Conservation (phyloP, 2,113 vertebrate genomes). For the Centropus bengalensis region DNA sequence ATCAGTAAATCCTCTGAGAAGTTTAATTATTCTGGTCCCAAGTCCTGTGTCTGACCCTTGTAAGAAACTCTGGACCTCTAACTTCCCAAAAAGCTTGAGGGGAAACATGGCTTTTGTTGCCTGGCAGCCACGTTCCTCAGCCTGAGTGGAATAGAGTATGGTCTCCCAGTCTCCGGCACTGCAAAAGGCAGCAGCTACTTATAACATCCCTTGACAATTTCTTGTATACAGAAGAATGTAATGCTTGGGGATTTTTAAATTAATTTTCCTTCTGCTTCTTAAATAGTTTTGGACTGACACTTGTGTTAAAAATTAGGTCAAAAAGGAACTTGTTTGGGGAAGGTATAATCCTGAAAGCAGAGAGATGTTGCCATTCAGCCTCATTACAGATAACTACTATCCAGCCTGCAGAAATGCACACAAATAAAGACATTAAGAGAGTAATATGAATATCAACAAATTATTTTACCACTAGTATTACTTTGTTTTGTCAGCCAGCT, state of each 20-base stretch:
- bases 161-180: neutral
- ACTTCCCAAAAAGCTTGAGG: neutral
- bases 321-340: neutral
- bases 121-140: neutral
- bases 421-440: neutral
- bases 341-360: neutral
- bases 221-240: neutral
- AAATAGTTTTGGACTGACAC: neutral
- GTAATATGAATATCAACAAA: neutral
- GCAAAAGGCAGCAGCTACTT: neutral
- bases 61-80: neutral
- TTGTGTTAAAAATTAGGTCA: neutral
- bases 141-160: neutral
- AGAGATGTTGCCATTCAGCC: neutral
- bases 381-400: neutral
- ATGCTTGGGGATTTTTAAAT: neutral
- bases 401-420: neutral
- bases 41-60: neutral
- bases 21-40: neutral
- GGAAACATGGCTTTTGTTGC: neutral
- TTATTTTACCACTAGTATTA: neutral
- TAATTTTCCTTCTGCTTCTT: neutral
- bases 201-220: neutral
- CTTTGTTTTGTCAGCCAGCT: neutral
- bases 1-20: neutral